phyloP scores from a whole-genome alignment of 2,888 invertebrate species.

The Ephialtes manifestator region DNA sequence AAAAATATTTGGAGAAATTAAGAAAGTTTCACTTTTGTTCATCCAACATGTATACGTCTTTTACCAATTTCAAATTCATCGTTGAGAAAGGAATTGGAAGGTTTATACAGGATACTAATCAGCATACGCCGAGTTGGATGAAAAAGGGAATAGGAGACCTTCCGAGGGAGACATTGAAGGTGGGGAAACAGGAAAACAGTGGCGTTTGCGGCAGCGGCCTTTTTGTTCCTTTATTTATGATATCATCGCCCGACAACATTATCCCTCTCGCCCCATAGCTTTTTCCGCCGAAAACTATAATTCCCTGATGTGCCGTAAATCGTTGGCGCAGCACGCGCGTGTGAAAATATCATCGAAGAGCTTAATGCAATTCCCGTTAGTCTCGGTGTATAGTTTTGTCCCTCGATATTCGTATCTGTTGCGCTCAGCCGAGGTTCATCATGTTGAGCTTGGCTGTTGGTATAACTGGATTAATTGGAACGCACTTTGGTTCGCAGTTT shows the following conservation, averaged over 20 bases:
- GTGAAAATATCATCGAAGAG: slow-evolving; percentile 65
- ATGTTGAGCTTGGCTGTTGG: not conserved
- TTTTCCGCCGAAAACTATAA: slow-evolving; percentile 64
- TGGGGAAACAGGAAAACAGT: slow-evolving; percentile 37
- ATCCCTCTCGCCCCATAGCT: slow-evolving; percentile 52
- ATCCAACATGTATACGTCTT: not conserved
- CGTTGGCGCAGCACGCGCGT: slow-evolving; percentile 52
- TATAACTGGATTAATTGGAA: slow-evolving; percentile 20
- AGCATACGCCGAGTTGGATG: slow-evolving; percentile 63
- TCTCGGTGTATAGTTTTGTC: slow-evolving; percentile 26
- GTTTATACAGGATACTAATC: slow-evolving; percentile 73
- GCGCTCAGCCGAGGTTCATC: slow-evolving; percentile 11
- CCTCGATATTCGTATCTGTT: slow-evolving; percentile 27
- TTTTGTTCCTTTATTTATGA: slow-evolving; percentile 74
- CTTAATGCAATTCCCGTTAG: slow-evolving; percentile 53
- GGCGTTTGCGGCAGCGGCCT: slow-evolving; percentile 57
- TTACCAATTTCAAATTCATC: slow-evolving; percentile 72
- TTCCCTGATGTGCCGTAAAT: slow-evolving; percentile 70
- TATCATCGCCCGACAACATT: slow-evolving; percentile 74
- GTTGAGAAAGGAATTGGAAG: slow-evolving; percentile 57
- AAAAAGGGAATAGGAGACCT: slow-evolving; percentile 54
- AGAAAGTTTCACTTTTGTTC: too few species aligned
- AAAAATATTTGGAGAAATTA: too few species aligned
- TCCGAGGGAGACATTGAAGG: slow-evolving; percentile 20
- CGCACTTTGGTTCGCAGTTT: slow-evolving; percentile 17